These are phyloP conservation scores for Danio choprae DNA, from an alignment of 2,797 vertebrate species.

Conservation along the genomic window DNA sequence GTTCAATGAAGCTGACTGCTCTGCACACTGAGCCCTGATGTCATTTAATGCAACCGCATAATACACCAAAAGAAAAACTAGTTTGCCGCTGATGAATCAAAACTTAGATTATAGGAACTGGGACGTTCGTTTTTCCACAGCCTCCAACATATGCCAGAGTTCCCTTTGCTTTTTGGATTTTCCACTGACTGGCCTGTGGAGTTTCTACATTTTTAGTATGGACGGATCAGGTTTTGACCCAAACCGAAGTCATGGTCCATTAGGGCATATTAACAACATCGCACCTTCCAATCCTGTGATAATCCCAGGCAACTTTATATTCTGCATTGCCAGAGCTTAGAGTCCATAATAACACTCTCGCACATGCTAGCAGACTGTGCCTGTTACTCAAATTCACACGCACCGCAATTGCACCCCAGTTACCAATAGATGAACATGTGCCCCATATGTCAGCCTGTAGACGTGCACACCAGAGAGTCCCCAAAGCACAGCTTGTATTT, in stretches of 20 bases:
- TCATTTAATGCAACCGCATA: conserved; percentile 52
- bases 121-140: conserved; percentile 18
- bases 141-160: conserved; percentile 46
- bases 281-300: conserved; percentile 51
- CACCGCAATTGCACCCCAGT: conserved; percentile 40
- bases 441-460: conserved; percentile 34
- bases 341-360: background rate
- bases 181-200: conserved; percentile 22
- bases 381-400: conserved; percentile 20
- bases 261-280: conserved; percentile 58
- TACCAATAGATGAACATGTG: conserved; percentile 29
- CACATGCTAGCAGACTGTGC: background rate
- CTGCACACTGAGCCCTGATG: conserved; percentile 44
- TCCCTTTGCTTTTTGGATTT: conserved; percentile 30
- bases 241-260: conserved; percentile 52
- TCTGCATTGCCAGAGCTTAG: conserved; percentile 27
- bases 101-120: conserved; percentile 16
- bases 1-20: conserved; percentile 25
- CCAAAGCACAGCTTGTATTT: conserved; percentile 23
- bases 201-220: background rate
- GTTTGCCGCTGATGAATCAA: conserved; percentile 33
- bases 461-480: conserved; percentile 28
- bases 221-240: conserved; percentile 34
- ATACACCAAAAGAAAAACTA: conserved; percentile 24
- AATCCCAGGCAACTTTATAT: conserved; percentile 38